Percentiles rank a stretch among this genome's conserved stretches.
These are phyloP conservation scores for Parauchenoglanis ngamensis DNA, from an alignment of 2,797 vertebrate species.

Conservation along the genomic window DNA sequence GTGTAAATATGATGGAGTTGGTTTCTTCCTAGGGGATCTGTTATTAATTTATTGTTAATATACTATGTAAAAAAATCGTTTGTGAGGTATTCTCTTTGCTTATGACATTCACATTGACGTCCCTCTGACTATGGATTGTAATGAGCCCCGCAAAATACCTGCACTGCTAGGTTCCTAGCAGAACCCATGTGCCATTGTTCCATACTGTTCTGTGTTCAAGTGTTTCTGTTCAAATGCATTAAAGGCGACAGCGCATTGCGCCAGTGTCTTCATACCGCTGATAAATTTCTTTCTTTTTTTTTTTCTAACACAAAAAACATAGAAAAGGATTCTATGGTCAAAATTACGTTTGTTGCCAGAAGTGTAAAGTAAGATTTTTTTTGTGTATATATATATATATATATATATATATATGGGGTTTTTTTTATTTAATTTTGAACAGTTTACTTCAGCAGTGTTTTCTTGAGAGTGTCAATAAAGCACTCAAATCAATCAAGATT, in stretches of 20 bases:
- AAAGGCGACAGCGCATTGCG: conserved; percentile 76
- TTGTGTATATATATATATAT: background rate
- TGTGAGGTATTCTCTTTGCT: conserved; percentile 77
- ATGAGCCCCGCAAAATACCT: conserved; percentile 59
- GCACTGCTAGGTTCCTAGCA: conserved; percentile 67
- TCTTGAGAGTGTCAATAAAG: conserved; percentile 73
- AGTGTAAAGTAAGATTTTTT: background rate
- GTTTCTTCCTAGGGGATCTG: conserved; percentile 89
- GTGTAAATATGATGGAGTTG: conserved; percentile 96
- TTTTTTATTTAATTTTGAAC: conserved; percentile 75
- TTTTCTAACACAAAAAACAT: conserved; percentile 67
- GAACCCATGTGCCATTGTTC: conserved; percentile 77
- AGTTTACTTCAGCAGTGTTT: conserved; percentile 80
- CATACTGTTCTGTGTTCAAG: conserved; percentile 73
- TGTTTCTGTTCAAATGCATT: conserved; percentile 74
- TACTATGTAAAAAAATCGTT: conserved; percentile 89
- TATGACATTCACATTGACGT: conserved; percentile 80
- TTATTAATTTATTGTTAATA: conserved; percentile 99
- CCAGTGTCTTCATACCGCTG: conserved; percentile 73
- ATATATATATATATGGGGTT: conserved; percentile 70
- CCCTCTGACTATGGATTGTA: conserved; percentile 68
- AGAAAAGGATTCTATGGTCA: conserved; percentile 32
- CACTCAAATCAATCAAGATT: background rate
- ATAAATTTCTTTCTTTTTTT: conserved; percentile 57
- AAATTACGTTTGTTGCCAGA: background rate